A percentile compares a stretch with the other conserved stretches of the same genome.
These are phyloP conservation scores for Rhinogobio ventralis DNA, from an alignment of 2,797 vertebrate species.

Conservation along the genomic window DNA sequence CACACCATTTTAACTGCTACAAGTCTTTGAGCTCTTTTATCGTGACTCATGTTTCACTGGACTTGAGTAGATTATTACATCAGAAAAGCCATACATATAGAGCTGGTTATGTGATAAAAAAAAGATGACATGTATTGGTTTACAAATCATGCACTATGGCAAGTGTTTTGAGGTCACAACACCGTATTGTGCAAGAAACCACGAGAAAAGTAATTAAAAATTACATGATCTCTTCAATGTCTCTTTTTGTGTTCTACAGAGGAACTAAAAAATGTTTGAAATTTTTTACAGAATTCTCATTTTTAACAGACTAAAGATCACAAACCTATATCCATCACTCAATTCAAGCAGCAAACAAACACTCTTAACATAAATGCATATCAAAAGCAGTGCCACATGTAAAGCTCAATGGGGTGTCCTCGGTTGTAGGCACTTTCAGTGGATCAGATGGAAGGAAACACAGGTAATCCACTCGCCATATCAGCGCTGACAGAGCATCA, in stretches of 20 bases:
- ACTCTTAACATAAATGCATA: constrained; percentile 51
- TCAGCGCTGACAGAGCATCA: constrained; percentile 50
- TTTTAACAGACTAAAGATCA: constrained; percentile 11
- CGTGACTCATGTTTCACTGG: no score
- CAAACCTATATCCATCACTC: not conserved
- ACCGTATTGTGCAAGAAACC: no score
- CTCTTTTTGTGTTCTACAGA: not conserved
- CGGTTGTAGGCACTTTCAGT: constrained; percentile 18
- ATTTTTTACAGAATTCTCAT: not conserved
- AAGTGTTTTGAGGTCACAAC: not conserved
- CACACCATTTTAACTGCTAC: not conserved
- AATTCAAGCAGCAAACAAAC: constrained; percentile 32
- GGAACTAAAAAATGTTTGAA: not conserved
- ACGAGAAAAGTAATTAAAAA: not conserved
- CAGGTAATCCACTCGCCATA: constrained; percentile 57
- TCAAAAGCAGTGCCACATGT: constrained; percentile 27
- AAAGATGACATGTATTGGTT: not conserved
- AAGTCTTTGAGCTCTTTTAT: not conserved
- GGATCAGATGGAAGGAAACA: constrained; percentile 61
- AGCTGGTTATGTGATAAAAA: not conserved
- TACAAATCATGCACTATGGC: not conserved
- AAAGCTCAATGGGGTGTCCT: constrained; percentile 35
- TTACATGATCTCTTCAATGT: not conserved
- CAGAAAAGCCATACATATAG: not conserved
- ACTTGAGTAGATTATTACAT: not conserved